Evolutionary conservation across 2,113 vertebrate genomes (phyloP).

Genomic region (Todiramphus saurophagus): DNA sequence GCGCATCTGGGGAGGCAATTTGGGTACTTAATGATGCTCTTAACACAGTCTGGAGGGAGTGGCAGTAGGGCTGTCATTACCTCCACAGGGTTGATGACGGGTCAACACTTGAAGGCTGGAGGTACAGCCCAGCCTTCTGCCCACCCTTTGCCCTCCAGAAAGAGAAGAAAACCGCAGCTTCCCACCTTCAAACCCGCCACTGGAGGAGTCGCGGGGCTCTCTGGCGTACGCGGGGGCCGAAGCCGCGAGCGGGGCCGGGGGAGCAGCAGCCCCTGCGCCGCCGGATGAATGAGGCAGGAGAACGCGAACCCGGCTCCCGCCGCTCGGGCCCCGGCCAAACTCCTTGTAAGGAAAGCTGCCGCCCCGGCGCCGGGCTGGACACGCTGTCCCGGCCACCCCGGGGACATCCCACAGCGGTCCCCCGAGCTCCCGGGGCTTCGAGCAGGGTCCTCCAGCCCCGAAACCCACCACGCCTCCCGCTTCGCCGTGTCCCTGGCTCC

Average conservation of each 20-base stretch:
- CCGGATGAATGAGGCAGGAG: constrained; percentile 56
- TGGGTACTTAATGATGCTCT: too few species aligned
- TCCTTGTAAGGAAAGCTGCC: constrained; percentile 78
- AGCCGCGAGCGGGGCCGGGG: neutral
- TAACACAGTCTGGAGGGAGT: too few species aligned
- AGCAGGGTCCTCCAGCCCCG: neutral
- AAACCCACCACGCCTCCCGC: neutral
- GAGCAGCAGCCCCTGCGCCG: neutral
- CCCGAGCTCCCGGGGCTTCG: neutral
- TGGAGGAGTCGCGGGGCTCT: neutral
- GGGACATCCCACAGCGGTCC: neutral
- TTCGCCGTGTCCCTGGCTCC: neutral
- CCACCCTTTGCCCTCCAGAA: neutral
- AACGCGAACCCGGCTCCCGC: neutral
- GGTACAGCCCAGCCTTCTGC: neutral
- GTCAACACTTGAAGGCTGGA: too few species aligned
- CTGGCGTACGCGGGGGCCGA: neutral
- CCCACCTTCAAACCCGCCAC: neutral
- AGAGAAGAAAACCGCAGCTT: neutral
- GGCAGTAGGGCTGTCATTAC: too few species aligned
- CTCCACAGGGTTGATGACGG: too few species aligned
- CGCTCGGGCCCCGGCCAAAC: constrained; percentile 48
- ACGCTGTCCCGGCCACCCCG: neutral
- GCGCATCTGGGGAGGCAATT: too few species aligned
- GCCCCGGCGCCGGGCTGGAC: constrained; percentile 28